Percentiles rank a stretch among this genome's conserved stretches.
Evolutionary conservation across 2,797 vertebrate species (phyloP).

Genomic region (Malacoctenus gilli): DNA sequence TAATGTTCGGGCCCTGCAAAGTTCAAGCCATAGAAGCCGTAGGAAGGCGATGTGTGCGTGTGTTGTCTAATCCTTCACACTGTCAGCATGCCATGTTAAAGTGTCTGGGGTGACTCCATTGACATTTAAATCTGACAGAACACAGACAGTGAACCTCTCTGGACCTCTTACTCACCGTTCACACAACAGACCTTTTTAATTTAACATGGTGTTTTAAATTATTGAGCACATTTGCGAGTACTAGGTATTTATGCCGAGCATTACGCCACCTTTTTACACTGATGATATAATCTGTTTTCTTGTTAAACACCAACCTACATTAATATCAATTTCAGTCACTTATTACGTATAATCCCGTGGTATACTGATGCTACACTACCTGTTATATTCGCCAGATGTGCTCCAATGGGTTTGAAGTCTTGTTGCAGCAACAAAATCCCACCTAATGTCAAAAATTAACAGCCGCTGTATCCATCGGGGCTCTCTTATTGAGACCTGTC

Average conservation of each 20-base stretch:
- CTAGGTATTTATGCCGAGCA: background rate
- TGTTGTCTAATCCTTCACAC: constrained; percentile 75
- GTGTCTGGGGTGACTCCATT: constrained; percentile 74
- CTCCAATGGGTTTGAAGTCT: no score
- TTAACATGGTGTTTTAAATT: background rate
- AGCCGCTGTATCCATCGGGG: no score
- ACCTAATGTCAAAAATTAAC: no score
- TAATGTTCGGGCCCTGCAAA: constrained; percentile 74
- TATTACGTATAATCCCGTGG: no score
- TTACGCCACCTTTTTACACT: background rate
- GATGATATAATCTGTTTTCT: background rate
- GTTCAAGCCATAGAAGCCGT: constrained; percentile 75
- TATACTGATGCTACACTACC: no score
- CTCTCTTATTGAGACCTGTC: no score
- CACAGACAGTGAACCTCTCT: constrained; percentile 22
- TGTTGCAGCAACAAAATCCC: no score
- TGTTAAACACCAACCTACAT: constrained; percentile 11
- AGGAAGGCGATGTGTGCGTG: constrained; percentile 69
- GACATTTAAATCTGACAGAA: constrained; percentile 74
- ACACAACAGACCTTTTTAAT: constrained; percentile 14
- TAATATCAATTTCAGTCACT: constrained; percentile 33
- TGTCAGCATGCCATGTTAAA: constrained; percentile 79
- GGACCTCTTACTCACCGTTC: constrained; percentile 20
- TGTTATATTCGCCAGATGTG: no score
- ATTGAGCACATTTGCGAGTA: background rate